phyloP scores from a whole-genome alignment of 2,888 invertebrate species.

The Leptopilina syphax region DNA sequence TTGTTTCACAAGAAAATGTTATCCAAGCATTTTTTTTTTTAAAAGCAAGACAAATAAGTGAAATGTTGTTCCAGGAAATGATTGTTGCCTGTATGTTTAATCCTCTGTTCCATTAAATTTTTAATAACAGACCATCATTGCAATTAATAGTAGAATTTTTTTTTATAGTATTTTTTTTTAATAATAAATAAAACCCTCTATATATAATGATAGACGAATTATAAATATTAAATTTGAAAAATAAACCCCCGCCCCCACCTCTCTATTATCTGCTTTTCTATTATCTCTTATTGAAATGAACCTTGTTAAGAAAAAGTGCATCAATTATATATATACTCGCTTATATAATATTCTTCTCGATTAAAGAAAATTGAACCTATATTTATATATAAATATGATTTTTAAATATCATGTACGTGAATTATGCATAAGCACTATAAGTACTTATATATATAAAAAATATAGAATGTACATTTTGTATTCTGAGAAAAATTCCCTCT shows the following conservation, averaged over 20 bases:
- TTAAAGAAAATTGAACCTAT: background rate
- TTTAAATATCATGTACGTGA: constrained; percentile 29
- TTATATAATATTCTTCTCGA: constrained; percentile 18
- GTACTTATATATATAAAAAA: constrained; percentile 17
- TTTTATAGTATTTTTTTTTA: no score
- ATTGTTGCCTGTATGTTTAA: constrained; percentile 71
- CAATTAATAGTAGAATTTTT: no score
- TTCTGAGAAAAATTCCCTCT: constrained; percentile 50
- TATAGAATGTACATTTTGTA: constrained; percentile 43
- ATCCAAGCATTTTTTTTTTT: constrained; percentile 49
- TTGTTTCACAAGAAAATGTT: constrained; percentile 43
- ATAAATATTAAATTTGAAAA: no score
- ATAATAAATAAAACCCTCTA: no score
- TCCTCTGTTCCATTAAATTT: constrained; percentile 45
- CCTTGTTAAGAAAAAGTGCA: background rate
- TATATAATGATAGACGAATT: no score
- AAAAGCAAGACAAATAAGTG: constrained; percentile 57
- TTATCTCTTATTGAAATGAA: background rate
- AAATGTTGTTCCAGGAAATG: constrained; percentile 66
- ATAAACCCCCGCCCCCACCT: no score
- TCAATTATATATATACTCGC: background rate
- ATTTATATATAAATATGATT: background rate
- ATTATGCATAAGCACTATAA: constrained; percentile 16
- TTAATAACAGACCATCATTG: no score
- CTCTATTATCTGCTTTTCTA: no score